phyloP scores from a whole-genome alignment of 2,888 invertebrate genomes.

The Nasonia oneida region DNA sequence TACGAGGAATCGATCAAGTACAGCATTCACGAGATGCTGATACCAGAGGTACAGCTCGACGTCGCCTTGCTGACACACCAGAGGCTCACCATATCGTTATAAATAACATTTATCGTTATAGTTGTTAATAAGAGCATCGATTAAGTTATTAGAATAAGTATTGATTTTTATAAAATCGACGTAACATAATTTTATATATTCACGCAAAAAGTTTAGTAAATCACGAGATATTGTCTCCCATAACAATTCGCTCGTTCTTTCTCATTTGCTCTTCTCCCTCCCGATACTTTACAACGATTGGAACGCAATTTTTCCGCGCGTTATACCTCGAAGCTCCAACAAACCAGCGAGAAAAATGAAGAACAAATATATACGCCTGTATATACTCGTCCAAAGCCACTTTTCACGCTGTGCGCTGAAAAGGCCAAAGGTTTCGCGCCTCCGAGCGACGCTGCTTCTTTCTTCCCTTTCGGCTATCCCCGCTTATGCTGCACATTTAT shows the following conservation, averaged over 20 bases:
- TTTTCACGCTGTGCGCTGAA: not conserved
- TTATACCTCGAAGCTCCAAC: not conserved
- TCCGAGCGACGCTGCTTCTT: not conserved
- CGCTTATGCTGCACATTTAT: no score
- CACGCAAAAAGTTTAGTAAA: not conserved
- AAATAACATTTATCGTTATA: slow-evolving; percentile 31
- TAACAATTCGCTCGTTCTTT: not conserved
- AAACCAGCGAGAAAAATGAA: not conserved
- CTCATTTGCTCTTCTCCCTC: not conserved
- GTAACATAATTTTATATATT: not conserved
- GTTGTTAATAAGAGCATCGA: not conserved
- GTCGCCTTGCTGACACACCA: slow-evolving; percentile 90
- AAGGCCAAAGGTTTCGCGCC: not conserved
- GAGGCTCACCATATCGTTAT: slow-evolving; percentile 79
- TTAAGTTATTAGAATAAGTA: not conserved
- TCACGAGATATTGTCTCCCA: not conserved
- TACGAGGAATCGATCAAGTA: slow-evolving; percentile 94
- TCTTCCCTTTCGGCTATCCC: not conserved
- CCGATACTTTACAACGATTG: not conserved
- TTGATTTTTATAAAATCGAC: slow-evolving; percentile 10
- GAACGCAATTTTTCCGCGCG: not conserved
- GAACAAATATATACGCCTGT: not conserved
- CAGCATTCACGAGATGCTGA: slow-evolving; percentile 87
- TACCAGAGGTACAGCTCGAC: slow-evolving; percentile 92
- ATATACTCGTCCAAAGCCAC: not conserved